These are phyloP conservation scores for Heliconius hermathena DNA, from an alignment of 1,140 invertebrate species.

Conservation along the genomic window DNA sequence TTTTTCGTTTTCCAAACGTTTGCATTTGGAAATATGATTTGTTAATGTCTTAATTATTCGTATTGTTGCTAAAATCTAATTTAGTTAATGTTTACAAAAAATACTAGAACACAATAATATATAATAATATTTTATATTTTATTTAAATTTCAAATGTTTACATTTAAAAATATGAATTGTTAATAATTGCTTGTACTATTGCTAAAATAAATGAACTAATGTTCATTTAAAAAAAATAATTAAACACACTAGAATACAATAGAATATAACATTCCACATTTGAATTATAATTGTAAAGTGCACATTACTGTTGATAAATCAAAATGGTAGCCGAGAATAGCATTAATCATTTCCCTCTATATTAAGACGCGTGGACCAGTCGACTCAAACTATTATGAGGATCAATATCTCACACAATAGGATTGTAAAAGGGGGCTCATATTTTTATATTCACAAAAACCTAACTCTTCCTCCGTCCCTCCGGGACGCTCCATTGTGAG, in stretches of 20 bases:
- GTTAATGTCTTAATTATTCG: background rate
- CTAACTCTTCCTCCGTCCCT: constrained; percentile 71
- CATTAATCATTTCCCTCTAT: constrained; percentile 70
- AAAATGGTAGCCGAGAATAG: constrained; percentile 15
- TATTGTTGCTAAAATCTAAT: background rate
- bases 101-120: too few relatives aligned
- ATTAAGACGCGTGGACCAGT: constrained; percentile 72
- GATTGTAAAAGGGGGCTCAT: constrained; percentile 79
- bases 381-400: constrained; percentile 74
- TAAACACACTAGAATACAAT: too few relatives aligned
- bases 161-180: background rate
- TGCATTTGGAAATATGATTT: background rate
- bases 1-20: constrained; percentile 31
- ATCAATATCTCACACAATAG: constrained; percentile 80
- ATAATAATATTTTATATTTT: too few relatives aligned
- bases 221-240: too few relatives aligned
- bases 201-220: too few relatives aligned
- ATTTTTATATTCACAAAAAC: constrained; percentile 79
- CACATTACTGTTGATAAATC: background rate
- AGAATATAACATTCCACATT: background rate
- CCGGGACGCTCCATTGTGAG: constrained; percentile 42
- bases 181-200: background rate
- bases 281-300: constrained; percentile 7
- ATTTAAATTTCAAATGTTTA: constrained; percentile 32
- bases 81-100: too few relatives aligned